Evolutionary conservation across 1,140 invertebrate species (phyloP), one percentile per base, ranked within the genome.

Genomic region (Sinonovacula constricta): DNA sequence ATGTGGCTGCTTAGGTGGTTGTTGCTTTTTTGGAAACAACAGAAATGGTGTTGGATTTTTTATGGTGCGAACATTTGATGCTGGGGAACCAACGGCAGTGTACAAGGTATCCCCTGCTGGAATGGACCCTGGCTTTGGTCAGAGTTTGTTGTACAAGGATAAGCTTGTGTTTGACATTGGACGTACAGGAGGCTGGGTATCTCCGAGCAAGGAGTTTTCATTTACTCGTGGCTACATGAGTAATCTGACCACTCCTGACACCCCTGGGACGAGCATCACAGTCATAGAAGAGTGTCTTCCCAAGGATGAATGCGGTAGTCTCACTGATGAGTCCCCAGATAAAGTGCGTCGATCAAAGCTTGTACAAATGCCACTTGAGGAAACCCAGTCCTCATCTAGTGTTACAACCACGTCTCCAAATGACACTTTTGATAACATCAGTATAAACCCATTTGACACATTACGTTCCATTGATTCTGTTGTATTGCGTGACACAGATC

Each of bases 1-100:
- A 81, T 99, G 98, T 91, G 98, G 97, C 0, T 99, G 98, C 91
- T 95, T 96, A 53, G 98, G 98, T 2, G 97, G 97, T 0, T 99
- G 97, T 88, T 92, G 92, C 18, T 99, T 99, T 91, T 99, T 99
- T 90, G 97, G 97, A 3, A 95, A 85, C 22, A 92, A 92, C 81
- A 85, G 85, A 70, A 97, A 97, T 89, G 97, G 97, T 0, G 89
- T 94, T 24, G 94, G 94, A 81, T 98, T 98, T 89, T 96, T 98
- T 74, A 96, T 96, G 86, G 96, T 96, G 0, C 95, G 93, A 82
- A 93, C 93, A 57, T 75, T 77, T 31, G 81, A 81, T 53, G 85
- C 87, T 36, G 81, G 28, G 4, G 81, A 57, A 51, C 81, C 80
- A 53, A 81, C 74, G 66, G 85, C 84, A 57, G 87, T 89, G 5